Percentiles rank a stretch among this genome's conserved stretches.
phyloP scores from a whole-genome alignment of 2,113 vertebrate species.

The human region GRCh38 chr2:68274001-68274500 shows the following conservation, averaged over 20 bases:
- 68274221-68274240: not conserved
- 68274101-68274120: conserved; percentile 28
- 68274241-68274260: not conserved
- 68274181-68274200: not conserved
- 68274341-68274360: not conserved
- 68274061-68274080: conserved; percentile 72
- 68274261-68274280: not conserved
- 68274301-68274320: not conserved
- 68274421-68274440: not conserved
- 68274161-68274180: no score
- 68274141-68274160: not conserved
- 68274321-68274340: not conserved
- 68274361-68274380: not conserved
- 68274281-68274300: not conserved
- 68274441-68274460: not conserved
- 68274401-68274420: not conserved
- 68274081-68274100: conserved; percentile 57
- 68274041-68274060: conserved; percentile 53
- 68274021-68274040: conserved; percentile 2
- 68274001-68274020: conserved; percentile 17
- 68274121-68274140: conserved; percentile 57
- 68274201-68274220: not conserved
- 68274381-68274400: not conserved
- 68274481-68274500: not conserved
- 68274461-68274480: not conserved